Percentiles rank a stretch among this genome's conserved stretches.
Conservation (phyloP, 1,140 invertebrate genomes). For the Lordiphosa collinella region DNA sequence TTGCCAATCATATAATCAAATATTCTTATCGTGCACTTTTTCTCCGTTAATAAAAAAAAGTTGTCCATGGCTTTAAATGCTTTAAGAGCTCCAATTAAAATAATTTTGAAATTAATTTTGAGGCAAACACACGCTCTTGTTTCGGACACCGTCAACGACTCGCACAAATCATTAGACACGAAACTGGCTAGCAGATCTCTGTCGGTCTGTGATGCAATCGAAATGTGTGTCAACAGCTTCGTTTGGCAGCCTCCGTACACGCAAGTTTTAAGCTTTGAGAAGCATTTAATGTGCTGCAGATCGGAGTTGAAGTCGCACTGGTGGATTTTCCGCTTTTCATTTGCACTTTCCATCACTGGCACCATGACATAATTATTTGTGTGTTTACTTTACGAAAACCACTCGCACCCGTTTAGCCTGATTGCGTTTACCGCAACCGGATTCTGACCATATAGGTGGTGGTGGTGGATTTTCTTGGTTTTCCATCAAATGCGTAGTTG, state of each 20-base stretch:
- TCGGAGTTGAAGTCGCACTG: slow-evolving; percentile 3
- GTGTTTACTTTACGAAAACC: slow-evolving; percentile 19
- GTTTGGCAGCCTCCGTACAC: slow-evolving; percentile 27
- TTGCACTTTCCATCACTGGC: slow-evolving; percentile 74
- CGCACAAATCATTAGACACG: slow-evolving; percentile 58
- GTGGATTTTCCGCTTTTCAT: slow-evolving; percentile 69
- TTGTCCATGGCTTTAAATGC: neutral
- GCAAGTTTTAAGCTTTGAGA: slow-evolving; percentile 18
- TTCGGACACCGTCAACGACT: slow-evolving; percentile 14
- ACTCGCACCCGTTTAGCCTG: slow-evolving; percentile 48
- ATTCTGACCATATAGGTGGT: slow-evolving; percentile 46
- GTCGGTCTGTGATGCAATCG: slow-evolving; percentile 63
- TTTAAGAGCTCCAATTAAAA: slow-evolving; percentile 48
- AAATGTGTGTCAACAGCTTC: slow-evolving; percentile 71
- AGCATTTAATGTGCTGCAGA: slow-evolving; percentile 38
- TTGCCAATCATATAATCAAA: no score
- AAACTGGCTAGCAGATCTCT: slow-evolving; percentile 28
- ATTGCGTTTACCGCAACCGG: slow-evolving; percentile 57
- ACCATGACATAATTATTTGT: slow-evolving; percentile 73
- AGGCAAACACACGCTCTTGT: slow-evolving; percentile 13
- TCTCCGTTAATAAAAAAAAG: neutral
- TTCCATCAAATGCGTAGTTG: slow-evolving; percentile 24
- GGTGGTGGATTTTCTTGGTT: slow-evolving; percentile 37
- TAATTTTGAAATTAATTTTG: slow-evolving; percentile 69
- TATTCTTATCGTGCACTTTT: neutral